phyloP scores from a whole-genome alignment of 2,113 vertebrate species.

The Chlorocebus sabaeus region DNA sequence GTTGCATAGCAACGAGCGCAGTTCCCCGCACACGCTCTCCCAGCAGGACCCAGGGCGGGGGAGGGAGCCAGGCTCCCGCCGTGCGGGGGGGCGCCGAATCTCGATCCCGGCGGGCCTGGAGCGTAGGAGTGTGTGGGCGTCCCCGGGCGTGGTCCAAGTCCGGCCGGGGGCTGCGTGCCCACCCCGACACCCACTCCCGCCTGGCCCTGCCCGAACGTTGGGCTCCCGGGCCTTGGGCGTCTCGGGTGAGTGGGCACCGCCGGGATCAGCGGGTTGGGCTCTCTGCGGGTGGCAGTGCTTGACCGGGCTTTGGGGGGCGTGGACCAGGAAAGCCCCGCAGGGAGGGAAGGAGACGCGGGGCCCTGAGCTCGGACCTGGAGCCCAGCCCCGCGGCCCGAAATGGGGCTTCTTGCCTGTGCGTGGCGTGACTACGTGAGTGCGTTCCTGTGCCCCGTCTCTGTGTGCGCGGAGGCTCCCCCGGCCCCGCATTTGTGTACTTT shows the following conservation, averaged over 20 bases:
- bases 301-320: neutral
- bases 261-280: neutral
- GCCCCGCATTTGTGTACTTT: constrained; percentile 54
- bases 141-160: neutral
- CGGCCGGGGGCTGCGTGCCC: neutral
- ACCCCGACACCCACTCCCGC: neutral
- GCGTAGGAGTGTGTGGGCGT: neutral
- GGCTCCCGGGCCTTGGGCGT: neutral
- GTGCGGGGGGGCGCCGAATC: neutral
- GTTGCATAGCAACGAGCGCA: constrained; percentile 56
- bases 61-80: neutral
- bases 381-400: constrained; percentile 71
- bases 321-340: neutral
- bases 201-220: neutral
- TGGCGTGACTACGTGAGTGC: constrained; percentile 76
- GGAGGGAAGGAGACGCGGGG: neutral
- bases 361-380: neutral
- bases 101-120: neutral
- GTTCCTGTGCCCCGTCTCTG: constrained; percentile 69
- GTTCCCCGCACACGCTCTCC: neutral
- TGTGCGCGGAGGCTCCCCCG: constrained; percentile 46
- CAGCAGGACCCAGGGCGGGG: neutral
- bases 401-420: constrained; percentile 70
- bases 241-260: neutral
- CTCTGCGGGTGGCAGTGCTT: neutral